Evolutionary conservation across 2,797 vertebrate species (phyloP), one percentile per base, ranked within the genome.

Genomic region (Syndactyla subalaris): DNA sequence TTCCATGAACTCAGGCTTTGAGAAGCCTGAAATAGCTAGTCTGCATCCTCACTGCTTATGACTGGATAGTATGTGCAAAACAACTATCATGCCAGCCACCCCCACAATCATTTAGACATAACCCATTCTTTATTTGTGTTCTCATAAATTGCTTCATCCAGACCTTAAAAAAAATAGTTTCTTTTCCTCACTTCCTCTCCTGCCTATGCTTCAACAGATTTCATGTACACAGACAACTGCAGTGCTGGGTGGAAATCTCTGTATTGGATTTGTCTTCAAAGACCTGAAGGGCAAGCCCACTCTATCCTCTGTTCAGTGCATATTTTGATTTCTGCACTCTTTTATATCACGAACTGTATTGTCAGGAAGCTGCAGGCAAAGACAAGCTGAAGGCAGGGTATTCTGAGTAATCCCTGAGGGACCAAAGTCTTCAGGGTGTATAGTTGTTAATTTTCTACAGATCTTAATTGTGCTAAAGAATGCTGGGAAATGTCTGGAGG

Each of bases 91-190:
- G 91, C 39, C 76, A 93, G 73, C 71, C 51, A 78, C 57, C 22
- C 29, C 61, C 71, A 52, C 67, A 82, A 38, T 54, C 51, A 46
- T 67, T 93, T 73, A 90, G 55, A 86, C 30, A 70, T 61, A 86
- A 63, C 66, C 39, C 32, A 62, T 49, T 92, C 76, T 91, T 92
- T 88, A 88, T 80, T 92, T 92, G 41, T 93, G 38, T 92, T 90
- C 32, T 86, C 32, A 84, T 84, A 73, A 93, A 59, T 66, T 86
- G 17, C 59, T 89, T 80, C 43, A 82, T 87, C 57, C 67, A 92
- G 59, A 84, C 26, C 51, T 70, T 70, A 66, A 75, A 79, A 45
- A 83, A 77, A 36, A 9, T 7, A 45, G 29, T 74, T 93, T 85
- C 3, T 92, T 93, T 94, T 86, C 51, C 43, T 84, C 39, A 68